Evolutionary conservation across 2,888 invertebrate species (phyloP), one percentile per base, ranked within the genome.

Genomic region (Agonopterix alstromeriana): DNA sequence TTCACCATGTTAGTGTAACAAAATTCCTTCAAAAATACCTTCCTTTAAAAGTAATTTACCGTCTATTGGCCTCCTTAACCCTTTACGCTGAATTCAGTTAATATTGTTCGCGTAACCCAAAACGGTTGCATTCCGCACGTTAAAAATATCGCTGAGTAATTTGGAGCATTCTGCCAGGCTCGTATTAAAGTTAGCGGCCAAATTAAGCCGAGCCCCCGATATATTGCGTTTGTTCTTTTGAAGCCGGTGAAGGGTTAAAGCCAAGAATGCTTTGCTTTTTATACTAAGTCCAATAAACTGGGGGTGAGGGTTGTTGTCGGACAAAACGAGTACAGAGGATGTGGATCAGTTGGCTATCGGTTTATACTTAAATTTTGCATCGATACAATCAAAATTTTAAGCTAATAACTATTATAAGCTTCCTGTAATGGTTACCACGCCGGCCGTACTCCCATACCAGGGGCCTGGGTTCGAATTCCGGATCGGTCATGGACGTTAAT

Each of bases 251-350:
- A 89, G 89, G 89, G 89, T 89, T 89, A 82, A 82, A 64, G 83
- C 82, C 85, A 89, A 89, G 89, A 89, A 89, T 89, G 87, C 88
- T 84, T 85, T 82, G 85, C 81, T 88, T 89, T 88, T 88, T 89
- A 84, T 78, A 79, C 73, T 66, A 73, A 78, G 74, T 77, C 77
- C 79, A 80, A 81, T 83, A 80, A 76, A 73, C 66, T 56, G 60
- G 67, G 73, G 78, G 72, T 63, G 64, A 58, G 62, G 51, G 27
- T 27, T 27, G 27, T 27, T 27, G 5, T 27, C 27, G 27, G 27
- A 27, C 27, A 27, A 27, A 5, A 27, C 27, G 27, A 27, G 27
- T 27, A 27, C 27, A 27, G 5, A 27, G 27, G 27, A 27, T 27
- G 3, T 27, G 27, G 27, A 27, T 27, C 27, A 27, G 7, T 27